These are phyloP conservation scores for Zeugodacus cucurbitae DNA, from an alignment of 1,140 invertebrate genomes.

Conservation along the genomic window DNA sequence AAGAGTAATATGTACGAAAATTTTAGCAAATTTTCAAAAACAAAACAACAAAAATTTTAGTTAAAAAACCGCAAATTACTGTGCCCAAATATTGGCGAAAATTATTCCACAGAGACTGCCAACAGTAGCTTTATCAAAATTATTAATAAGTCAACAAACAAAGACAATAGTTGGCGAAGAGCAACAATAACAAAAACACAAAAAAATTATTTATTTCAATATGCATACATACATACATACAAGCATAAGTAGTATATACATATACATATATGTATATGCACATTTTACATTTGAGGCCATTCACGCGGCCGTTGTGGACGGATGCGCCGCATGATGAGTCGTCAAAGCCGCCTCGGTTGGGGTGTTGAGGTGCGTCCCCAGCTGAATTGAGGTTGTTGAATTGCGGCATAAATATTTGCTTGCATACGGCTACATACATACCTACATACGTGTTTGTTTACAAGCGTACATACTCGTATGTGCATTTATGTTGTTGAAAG, in stretches of 20 bases:
- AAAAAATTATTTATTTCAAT: neutral
- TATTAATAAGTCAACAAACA: neutral
- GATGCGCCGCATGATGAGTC: constrained; percentile 12
- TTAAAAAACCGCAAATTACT: neutral
- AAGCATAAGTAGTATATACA: no score
- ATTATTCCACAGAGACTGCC: neutral
- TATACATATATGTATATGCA: neutral
- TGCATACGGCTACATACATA: neutral
- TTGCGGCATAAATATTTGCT: neutral
- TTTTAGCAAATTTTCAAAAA: neutral
- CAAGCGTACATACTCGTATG: no score
- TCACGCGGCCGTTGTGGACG: neutral
- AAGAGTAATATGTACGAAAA: neutral
- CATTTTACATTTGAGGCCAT: neutral
- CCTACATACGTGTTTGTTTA: neutral
- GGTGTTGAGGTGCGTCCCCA: constrained; percentile 12
- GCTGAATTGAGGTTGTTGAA: neutral
- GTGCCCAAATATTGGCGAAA: neutral
- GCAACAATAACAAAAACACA: neutral
- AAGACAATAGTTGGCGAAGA: neutral
- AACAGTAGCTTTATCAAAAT: neutral
- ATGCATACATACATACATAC: neutral
- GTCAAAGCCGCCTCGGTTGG: neutral
- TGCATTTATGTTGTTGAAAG: neutral
- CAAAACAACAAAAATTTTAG: neutral